Base-by-base conservation (phyloP, 2,797 vertebrate species). In the Gouania willdenowi region DNA sequence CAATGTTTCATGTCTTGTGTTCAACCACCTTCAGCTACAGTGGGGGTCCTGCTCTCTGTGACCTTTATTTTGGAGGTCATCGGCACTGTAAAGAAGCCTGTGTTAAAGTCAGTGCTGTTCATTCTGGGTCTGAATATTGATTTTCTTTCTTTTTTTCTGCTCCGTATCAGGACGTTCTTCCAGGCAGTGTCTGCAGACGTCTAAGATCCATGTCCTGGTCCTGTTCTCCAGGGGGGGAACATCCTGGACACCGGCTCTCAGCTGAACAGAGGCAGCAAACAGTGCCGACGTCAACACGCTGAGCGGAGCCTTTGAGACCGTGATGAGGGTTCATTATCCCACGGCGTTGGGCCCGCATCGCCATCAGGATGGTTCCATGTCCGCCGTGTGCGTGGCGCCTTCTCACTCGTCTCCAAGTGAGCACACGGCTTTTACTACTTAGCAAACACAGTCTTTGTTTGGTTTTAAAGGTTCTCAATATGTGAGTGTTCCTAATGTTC, bases 301-400 rank as follows among this genome's bases (percentile, higher is more conserved):
- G 21, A 83, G 82, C 0, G 87, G 87, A 0, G 93, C 90, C 4
- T 96, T 99, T 18, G 93, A 98, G 74, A 89, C 93, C 0, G 94
- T 98, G 72, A 94, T 96, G 88, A 82, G 94, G n/a, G 92, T 97
- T 10, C 97, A 99, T 53, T 99, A 97, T 71, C 95, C 94, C 0
- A 60, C 92, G 1, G 91, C 93, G 16, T 82, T 96, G 26, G 92
- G 94, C 4, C n/a, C 95, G 75, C 71, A 87, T 98, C 4, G 91
- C 92, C 74, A 83, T 98, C 75, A 90, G 87, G 34, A 85, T 93
- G 28, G 97, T 98, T 20, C 92, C 95, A 32, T 98, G 95, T 66
- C 96, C 0, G 91, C 97, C 4, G 88, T 99, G 75, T 99, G 97
- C 41, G 90, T 92, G 0, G 94, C 3, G 97, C 94, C 0, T 98